Evolutionary conservation across 2,113 vertebrate genomes (phyloP).

Genomic region (Nothobranchius furzeri): DNA sequence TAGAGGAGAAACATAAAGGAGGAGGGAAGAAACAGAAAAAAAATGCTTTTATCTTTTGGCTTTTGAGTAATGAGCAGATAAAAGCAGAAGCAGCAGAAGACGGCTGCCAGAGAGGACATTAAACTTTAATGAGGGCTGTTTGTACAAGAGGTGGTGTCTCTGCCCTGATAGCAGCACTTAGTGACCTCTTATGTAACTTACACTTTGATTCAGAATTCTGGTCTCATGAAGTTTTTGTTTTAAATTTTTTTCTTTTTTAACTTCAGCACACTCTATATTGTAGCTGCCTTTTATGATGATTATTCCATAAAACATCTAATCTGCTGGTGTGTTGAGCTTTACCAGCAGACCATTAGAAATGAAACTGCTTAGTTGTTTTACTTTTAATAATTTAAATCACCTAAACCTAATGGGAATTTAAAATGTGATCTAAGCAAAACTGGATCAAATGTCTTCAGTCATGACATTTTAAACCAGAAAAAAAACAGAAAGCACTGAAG

Average conservation of each 20-base stretch:
- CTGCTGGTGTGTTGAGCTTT: background rate
- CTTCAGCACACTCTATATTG: too few relatives aligned
- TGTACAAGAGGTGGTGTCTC: constrained; percentile 15
- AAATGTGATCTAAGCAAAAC: too few relatives aligned
- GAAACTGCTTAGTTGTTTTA: too few relatives aligned
- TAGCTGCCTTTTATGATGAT: background rate
- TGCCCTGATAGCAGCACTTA: constrained; percentile 15
- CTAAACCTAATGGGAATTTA: too few relatives aligned
- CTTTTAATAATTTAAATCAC: too few relatives aligned
- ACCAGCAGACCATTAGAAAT: too few relatives aligned
- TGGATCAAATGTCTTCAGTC: too few relatives aligned
- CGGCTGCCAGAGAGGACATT: constrained; percentile 18
- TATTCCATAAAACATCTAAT: background rate
- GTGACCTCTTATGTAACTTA: constrained; percentile 13
- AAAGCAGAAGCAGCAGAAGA: constrained; percentile 23
- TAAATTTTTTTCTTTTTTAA: too few relatives aligned
- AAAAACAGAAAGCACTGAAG: too few relatives aligned
- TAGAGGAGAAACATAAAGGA: constrained; percentile 18
- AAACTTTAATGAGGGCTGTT: constrained; percentile 38
- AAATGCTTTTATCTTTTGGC: constrained; percentile 36
- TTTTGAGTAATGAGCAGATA: constrained; percentile 23
- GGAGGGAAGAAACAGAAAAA: constrained; percentile 4
- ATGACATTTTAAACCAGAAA: too few relatives aligned
- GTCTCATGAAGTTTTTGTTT: background rate
- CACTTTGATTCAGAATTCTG: constrained; percentile 8